phyloP scores from a whole-genome alignment of 2,797 vertebrate species.

The Aphelocoma californica region DNA sequence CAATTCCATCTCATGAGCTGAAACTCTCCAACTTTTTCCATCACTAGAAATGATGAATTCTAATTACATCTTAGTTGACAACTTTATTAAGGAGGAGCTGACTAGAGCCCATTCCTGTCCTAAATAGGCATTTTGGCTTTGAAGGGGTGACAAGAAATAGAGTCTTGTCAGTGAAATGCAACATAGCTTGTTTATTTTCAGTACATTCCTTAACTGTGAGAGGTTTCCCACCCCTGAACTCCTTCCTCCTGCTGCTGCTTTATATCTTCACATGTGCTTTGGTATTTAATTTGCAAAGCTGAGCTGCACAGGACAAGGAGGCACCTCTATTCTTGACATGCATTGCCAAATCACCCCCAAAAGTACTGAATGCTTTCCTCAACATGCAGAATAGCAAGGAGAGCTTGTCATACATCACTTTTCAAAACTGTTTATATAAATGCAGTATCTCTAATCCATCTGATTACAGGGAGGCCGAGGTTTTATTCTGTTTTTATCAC shows the following conservation, averaged over 20 bases:
- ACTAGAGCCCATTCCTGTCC: neutral
- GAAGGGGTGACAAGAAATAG: neutral
- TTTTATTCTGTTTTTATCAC: neutral
- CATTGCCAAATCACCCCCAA: neutral
- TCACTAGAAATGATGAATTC: neutral
- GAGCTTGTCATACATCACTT: neutral
- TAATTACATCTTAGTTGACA: constrained; percentile 1
- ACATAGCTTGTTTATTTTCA: neutral
- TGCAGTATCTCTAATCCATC: neutral
- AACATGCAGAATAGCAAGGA: neutral
- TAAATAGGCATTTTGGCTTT: constrained; percentile 23
- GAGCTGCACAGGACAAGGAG: neutral
- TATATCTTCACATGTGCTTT: neutral
- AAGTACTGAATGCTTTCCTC: neutral
- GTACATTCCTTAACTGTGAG: neutral
- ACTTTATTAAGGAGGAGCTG: neutral
- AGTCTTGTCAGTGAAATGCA: neutral
- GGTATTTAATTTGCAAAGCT: neutral
- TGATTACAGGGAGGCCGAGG: neutral
- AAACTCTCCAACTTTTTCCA: neutral
- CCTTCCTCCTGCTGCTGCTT: neutral
- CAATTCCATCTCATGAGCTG: neutral
- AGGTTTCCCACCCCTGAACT: neutral
- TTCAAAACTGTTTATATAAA: neutral
- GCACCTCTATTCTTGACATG: neutral